A percentile compares a stretch with the other conserved stretches of the same genome.
Evolutionary conservation across 2,888 invertebrate species (phyloP).

Genomic region (Erebia palarica): DNA sequence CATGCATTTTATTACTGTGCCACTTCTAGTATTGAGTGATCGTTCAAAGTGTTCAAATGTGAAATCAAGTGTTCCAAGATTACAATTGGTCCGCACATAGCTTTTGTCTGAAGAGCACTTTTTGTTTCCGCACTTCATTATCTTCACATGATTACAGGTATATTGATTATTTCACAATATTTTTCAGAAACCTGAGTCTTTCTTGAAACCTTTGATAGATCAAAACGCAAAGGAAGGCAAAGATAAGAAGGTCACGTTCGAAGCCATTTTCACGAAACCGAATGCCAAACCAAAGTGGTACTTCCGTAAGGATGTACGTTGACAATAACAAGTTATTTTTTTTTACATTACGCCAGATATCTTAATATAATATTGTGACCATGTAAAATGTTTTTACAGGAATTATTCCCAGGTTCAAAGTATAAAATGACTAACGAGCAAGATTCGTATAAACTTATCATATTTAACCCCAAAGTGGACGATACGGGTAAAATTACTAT

Average conservation of each 20-base stretch:
- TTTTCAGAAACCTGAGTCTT: conserved; percentile 94
- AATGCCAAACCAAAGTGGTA: conserved; percentile 96
- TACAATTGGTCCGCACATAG: conserved; percentile 70
- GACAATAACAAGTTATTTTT: background rate
- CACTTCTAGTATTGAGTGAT: conserved; percentile 47
- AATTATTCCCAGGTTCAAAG: conserved; percentile 97
- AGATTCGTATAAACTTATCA: conserved; percentile 94
- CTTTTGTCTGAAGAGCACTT: conserved; percentile 75
- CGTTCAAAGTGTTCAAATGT: conserved; percentile 58
- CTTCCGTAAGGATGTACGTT: conserved; percentile 95
- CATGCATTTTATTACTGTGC: conserved; percentile 63
- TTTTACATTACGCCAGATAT: background rate
- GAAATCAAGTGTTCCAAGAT: conserved; percentile 45
- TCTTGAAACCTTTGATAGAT: conserved; percentile 97
- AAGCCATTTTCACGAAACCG: conserved; percentile 97
- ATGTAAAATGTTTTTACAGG: conserved; percentile 80
- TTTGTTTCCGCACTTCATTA: conserved; percentile 64
- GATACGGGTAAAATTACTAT: conserved; percentile 98
- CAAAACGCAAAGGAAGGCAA: conserved; percentile 97
- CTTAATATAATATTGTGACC: background rate
- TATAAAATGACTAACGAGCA: conserved; percentile 97
- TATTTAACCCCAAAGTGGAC: conserved; percentile 95
- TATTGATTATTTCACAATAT: conserved; percentile 53
- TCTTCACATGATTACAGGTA: conserved; percentile 41
- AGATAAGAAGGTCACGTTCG: conserved; percentile 96